phyloP scores from a whole-genome alignment of 2,113 vertebrate genomes.

The Nesogale talazaci region DNA sequence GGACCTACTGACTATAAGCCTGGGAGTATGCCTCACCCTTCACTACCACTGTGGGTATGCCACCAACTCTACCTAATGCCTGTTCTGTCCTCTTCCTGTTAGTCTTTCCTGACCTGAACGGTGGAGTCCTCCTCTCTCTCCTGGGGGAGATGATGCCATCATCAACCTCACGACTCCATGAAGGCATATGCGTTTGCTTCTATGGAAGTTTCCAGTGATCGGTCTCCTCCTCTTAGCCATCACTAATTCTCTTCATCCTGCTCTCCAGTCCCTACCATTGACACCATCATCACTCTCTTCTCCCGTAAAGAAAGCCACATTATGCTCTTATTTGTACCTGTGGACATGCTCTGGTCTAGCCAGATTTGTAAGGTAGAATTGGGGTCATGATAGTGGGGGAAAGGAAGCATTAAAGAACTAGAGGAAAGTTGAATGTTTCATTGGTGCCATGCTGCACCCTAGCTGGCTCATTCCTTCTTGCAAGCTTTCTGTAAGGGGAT shows the following conservation, averaged over 20 bases:
- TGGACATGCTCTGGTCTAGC: too few relatives aligned
- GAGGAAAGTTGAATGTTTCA: too few relatives aligned
- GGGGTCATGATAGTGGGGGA: too few relatives aligned
- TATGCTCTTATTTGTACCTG: too few relatives aligned
- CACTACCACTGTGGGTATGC: not conserved
- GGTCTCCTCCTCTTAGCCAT: not conserved
- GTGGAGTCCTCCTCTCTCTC: not conserved
- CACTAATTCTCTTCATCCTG: not conserved
- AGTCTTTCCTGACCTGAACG: not conserved
- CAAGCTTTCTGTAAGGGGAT: too few relatives aligned
- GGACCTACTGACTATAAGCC: not conserved
- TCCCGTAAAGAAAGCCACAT: constrained; percentile 15
- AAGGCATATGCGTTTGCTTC: not conserved
- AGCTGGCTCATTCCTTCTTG: too few relatives aligned
- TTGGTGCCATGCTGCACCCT: too few relatives aligned
- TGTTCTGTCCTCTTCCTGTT: not conserved
- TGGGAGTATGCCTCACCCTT: not conserved
- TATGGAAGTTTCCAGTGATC: not conserved
- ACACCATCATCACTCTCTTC: not conserved
- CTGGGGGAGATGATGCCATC: not conserved
- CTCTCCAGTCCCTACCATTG: not conserved
- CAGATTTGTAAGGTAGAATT: too few relatives aligned
- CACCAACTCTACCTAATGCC: not conserved
- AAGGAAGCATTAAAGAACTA: too few relatives aligned
- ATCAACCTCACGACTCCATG: not conserved